A percentile compares a stretch with the other conserved stretches of the same genome.
Conservation (phyloP, 2,797 vertebrate species). For the Ctenochaetus hawaiiensis region DNA sequence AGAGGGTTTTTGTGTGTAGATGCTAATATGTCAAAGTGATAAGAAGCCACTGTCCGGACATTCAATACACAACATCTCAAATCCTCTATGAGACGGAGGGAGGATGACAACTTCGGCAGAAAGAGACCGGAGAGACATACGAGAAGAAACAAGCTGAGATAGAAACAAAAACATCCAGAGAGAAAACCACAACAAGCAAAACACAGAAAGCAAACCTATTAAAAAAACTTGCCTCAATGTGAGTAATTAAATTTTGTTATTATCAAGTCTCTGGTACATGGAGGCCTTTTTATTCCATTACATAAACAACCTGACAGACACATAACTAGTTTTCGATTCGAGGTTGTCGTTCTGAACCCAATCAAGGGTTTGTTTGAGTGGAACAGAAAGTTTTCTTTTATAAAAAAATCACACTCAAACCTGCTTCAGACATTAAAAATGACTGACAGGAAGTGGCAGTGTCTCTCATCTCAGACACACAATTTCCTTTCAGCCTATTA, state of each 20-base stretch:
- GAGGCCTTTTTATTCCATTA: too few relatives aligned
- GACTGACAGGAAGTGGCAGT: constrained; percentile 32
- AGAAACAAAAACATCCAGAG: not conserved
- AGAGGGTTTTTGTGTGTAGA: constrained; percentile 7
- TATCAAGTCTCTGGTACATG: too few relatives aligned
- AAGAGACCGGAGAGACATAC: constrained; percentile 7
- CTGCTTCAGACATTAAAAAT: constrained; percentile 18
- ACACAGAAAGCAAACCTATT: too few relatives aligned
- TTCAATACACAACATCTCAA: constrained; percentile 22
- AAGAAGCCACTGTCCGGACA: constrained; percentile 34
- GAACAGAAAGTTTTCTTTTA: not conserved
- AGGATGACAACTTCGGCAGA: constrained; percentile 15
- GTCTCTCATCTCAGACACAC: constrained; percentile 33
- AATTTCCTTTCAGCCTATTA: constrained; percentile 43
- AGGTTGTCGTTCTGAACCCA: not conserved
- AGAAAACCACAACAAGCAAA: not conserved
- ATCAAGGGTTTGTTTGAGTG: not conserved
- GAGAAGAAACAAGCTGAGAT: constrained; percentile 3
- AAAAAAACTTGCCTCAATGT: too few relatives aligned
- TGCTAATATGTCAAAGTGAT: constrained; percentile 50
- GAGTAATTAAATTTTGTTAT: too few relatives aligned
- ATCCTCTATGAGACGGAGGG: constrained; percentile 31
- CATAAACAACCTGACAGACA: too few relatives aligned
- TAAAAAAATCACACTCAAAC: not conserved
- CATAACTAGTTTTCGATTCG: too few relatives aligned